Evolutionary conservation across 2,888 invertebrate genomes (phyloP).

Genomic region (Drosophila quinaria): DNA sequence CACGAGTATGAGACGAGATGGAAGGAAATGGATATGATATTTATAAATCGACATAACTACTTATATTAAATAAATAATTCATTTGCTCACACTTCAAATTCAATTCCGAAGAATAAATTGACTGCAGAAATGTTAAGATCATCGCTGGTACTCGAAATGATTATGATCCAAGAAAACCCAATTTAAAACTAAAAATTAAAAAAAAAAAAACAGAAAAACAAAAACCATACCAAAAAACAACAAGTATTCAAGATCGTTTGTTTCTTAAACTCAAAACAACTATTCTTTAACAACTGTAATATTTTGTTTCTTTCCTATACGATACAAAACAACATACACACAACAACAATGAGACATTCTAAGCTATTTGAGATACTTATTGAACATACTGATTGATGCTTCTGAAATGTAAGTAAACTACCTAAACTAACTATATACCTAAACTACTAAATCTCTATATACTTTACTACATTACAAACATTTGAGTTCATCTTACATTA

Average conservation of each 20-base stretch:
- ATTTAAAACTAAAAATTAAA: slow-evolving; percentile 14
- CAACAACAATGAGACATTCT: slow-evolving; percentile 68
- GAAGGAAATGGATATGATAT: slow-evolving; percentile 26
- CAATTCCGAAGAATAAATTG: slow-evolving; percentile 31
- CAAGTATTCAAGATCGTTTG: slow-evolving; percentile 47
- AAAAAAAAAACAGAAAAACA: slow-evolving; percentile 5
- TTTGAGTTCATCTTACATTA: slow-evolving; percentile 45
- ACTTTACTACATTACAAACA: slow-evolving; percentile 39
- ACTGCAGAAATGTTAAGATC: slow-evolving; percentile 61
- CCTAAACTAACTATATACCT: slow-evolving; percentile 42
- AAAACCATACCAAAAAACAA: slow-evolving; percentile 7
- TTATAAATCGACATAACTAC: slow-evolving; percentile 24
- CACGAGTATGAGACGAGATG: slow-evolving; percentile 26
- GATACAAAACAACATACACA: slow-evolving; percentile 49
- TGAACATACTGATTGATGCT: slow-evolving; percentile 76
- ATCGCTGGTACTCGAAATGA: slow-evolving; percentile 62
- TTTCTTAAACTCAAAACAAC: slow-evolving; percentile 54
- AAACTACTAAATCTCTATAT: slow-evolving; percentile 34
- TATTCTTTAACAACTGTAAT: slow-evolving; percentile 71
- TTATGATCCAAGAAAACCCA: slow-evolving; percentile 19
- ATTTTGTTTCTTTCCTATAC: slow-evolving; percentile 76
- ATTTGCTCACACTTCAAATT: slow-evolving; percentile 29
- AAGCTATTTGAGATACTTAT: slow-evolving; percentile 76
- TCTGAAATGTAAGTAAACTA: slow-evolving; percentile 79
- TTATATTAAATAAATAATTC: slow-evolving; percentile 18